Conservation (phyloP, 1,140 invertebrate species). For the Hycleus cichorii region DNA sequence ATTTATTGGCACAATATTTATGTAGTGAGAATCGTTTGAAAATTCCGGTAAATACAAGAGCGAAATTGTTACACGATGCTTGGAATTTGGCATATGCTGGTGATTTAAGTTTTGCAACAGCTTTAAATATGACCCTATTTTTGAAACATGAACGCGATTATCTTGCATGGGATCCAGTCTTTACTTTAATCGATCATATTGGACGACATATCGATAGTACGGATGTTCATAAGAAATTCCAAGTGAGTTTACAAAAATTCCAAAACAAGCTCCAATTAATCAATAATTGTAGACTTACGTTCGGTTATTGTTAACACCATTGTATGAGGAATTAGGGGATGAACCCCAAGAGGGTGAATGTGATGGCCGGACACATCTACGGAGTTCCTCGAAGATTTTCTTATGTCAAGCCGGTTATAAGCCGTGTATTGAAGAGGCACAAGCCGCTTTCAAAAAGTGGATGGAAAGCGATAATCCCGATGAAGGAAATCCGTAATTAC, state of each 20-base stretch:
- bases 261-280: not conserved
- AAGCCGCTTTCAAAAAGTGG: constrained; percentile 59
- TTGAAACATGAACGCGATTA: constrained; percentile 61
- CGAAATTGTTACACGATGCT: constrained; percentile 68
- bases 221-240: constrained; percentile 57
- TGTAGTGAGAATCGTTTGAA: constrained; percentile 44
- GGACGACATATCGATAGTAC: constrained; percentile 60
- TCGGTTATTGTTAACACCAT: constrained; percentile 51
- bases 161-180: constrained; percentile 69
- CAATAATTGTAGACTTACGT: constrained; percentile 53
- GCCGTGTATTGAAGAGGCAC: constrained; percentile 61
- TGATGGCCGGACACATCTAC: constrained; percentile 52
- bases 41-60: constrained; percentile 63
- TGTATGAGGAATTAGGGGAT: constrained; percentile 55
- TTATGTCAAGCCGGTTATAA: constrained; percentile 64
- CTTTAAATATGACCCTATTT: constrained; percentile 68
- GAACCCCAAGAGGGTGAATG: constrained; percentile 48
- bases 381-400: constrained; percentile 55
- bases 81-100: constrained; percentile 74
- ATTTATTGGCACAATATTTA: constrained; percentile 57
- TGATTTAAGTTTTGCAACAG: constrained; percentile 59
- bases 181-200: constrained; percentile 71
- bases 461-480: constrained; percentile 57
- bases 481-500: constrained; percentile 63
- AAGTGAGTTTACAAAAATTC: constrained; percentile 42